phyloP scores from a whole-genome alignment of 2,888 invertebrate genomes.

The Urechis unicinctus region DNA sequence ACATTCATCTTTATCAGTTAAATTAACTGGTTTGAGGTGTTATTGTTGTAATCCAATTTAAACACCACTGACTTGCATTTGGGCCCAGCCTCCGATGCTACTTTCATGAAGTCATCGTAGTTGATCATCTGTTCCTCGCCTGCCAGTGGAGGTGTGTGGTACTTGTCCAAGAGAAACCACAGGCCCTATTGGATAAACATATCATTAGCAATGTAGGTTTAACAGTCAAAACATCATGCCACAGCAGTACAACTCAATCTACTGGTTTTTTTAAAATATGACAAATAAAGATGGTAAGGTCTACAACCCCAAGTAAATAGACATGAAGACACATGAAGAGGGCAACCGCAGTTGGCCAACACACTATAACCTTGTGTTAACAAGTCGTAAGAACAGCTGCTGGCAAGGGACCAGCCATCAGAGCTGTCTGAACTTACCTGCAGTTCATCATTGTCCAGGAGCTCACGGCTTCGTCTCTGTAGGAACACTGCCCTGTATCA shows the following conservation, averaged over 20 bases:
- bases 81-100: conserved; percentile 66
- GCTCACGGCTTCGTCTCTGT: conserved; percentile 74
- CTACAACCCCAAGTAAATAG: too few species aligned
- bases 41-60: not conserved
- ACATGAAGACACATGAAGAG: too few species aligned
- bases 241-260: too few species aligned
- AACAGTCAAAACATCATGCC: not conserved
- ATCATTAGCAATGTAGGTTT: not conserved
- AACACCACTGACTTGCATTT: conserved; percentile 66
- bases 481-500: conserved; percentile 68
- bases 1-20: not conserved
- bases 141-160: conserved; percentile 67
- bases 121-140: conserved; percentile 78
- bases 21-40: not conserved
- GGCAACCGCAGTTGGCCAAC: too few species aligned
- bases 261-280: too few species aligned
- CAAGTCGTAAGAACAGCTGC: too few species aligned
- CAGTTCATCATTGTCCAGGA: conserved; percentile 77
- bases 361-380: too few species aligned
- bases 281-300: too few species aligned
- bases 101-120: conserved; percentile 77
- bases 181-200: conserved; percentile 56
- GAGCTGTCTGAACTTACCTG: conserved; percentile 49
- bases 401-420: not conserved
- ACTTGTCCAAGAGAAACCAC: conserved; percentile 76